Percentiles rank a stretch among this genome's conserved stretches.
Evolutionary conservation across 30 jellyfish, hydroid and myxozoan species (phyloP).

Genomic region (Catostylus mosaicus): DNA sequence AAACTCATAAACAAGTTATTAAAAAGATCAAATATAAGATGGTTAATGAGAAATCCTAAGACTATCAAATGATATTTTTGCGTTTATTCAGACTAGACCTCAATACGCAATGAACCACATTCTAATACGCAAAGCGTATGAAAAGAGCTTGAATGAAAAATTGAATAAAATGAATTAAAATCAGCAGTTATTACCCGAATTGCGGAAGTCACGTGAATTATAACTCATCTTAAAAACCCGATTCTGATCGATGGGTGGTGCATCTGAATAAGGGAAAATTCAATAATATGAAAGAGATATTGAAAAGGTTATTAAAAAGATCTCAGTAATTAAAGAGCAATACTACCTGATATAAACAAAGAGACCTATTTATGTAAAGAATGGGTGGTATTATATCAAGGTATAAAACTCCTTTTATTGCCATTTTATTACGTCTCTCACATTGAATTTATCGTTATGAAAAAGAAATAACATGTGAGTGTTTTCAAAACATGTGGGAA

Average conservation of each 20-base stretch:
- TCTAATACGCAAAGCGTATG: too few species aligned
- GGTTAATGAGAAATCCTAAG: too few species aligned
- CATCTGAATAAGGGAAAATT: slow-evolving; percentile 17
- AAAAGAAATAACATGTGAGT: too few species aligned
- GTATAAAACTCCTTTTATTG: not conserved
- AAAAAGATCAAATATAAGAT: not conserved
- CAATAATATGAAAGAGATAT: not conserved
- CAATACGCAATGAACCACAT: too few species aligned
- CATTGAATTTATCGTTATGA: too few species aligned
- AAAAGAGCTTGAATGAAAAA: too few species aligned
- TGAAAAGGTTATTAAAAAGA: not conserved
- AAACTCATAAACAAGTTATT: not conserved
- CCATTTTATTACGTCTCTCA: not conserved
- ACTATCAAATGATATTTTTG: too few species aligned
- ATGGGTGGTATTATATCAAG: not conserved
- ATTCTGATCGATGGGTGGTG: slow-evolving; percentile 62
- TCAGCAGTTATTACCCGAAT: slow-evolving; percentile 28
- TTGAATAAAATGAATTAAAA: too few species aligned
- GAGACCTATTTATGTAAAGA: not conserved
- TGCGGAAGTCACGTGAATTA: slow-evolving; percentile 58
- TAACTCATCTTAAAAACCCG: slow-evolving; percentile 69
- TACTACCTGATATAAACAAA: not conserved
- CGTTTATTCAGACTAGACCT: too few species aligned
- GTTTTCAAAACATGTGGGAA: too few species aligned
- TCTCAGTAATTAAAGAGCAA: not conserved